Base-by-base conservation (phyloP, 2,797 vertebrate genomes). In the Coccyzus lansbergi region DNA sequence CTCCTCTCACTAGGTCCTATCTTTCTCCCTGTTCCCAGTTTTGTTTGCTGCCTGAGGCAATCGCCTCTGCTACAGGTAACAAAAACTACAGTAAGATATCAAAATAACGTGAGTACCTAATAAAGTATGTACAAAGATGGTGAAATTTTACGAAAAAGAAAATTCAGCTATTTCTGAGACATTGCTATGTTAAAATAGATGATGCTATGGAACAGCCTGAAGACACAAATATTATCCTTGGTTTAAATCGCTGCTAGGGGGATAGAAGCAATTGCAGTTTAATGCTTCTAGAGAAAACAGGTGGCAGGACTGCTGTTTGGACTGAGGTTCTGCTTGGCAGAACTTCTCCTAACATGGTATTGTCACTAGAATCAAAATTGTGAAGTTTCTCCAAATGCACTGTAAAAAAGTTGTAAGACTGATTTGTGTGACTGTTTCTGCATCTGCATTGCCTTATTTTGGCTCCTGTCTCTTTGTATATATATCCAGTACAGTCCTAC, bases 371-470 rank as follows among this genome's bases (percentile, higher is more conserved):
- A 31, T 44, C 28, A 78, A 74, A 53, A 74, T 2, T 17, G 34
- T 31, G 29, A 64, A 26, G 13, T 60, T 86, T 58, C 58, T 83
- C 48, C 69, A 72, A 46, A 81, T 11, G 26, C 38, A 33, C n/a
- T 20, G 26, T 12, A 51, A 60, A 49, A 48, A 56, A 48, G 24
- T 14, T 28, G 5, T 12, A 53, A 75, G 68, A 53, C 0, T 0
- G 1, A 65, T 33, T n/a, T 59, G 9, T 25, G 52, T 58, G 79
- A n/a, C 25, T 59, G 48, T 48, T 84, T 56, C 70, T 59, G 67
- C 52, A 59, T 10, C 31, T 40, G 20, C 4, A 8, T 33, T 63
- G 59, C 22, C 31, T 62, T 88, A 22, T 44, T 82, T 69, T 49
- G 31, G 33, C 44, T 62, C 69, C 48, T 9, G n/a, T n/a, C 5